Conservation (phyloP, 2,888 invertebrate genomes). For the Lepidochrysops patricia region DNA sequence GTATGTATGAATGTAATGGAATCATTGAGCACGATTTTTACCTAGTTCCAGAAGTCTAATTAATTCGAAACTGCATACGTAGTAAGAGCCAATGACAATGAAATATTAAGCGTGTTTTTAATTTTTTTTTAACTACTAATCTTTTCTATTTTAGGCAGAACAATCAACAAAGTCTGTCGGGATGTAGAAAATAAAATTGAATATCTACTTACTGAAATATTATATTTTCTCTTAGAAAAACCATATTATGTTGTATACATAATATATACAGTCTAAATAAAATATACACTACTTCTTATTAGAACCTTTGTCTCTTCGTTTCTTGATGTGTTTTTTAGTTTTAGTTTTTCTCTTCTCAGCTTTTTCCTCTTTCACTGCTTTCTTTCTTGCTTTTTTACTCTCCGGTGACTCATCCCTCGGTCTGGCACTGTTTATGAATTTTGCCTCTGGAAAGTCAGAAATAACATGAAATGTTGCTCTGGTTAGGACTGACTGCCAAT, state of each 20-base stretch:
- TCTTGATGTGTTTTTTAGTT: constrained; percentile 95
- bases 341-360: constrained; percentile 92
- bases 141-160: too few relatives aligned
- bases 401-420: constrained; percentile 87
- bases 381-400: constrained; percentile 88
- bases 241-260: background rate
- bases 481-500: too few relatives aligned
- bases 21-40: too few relatives aligned
- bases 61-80: too few relatives aligned
- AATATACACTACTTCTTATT: constrained; percentile 41
- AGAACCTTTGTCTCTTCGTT: constrained; percentile 82
- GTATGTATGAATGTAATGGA: too few relatives aligned
- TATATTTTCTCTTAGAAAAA: constrained; percentile 4
- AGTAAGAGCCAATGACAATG: too few relatives aligned
- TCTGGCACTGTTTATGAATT: constrained; percentile 78
- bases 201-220: background rate
- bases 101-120: too few relatives aligned
- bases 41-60: too few relatives aligned
- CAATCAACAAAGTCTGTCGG: too few relatives aligned
- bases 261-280: too few relatives aligned
- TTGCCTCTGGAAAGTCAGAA: constrained; percentile 49
- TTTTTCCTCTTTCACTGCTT: constrained; percentile 89
- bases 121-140: too few relatives aligned
- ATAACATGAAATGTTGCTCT: too few relatives aligned
- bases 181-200: background rate